Conservation (phyloP, 2,113 vertebrate genomes). For the Nibea albiflora region DNA sequence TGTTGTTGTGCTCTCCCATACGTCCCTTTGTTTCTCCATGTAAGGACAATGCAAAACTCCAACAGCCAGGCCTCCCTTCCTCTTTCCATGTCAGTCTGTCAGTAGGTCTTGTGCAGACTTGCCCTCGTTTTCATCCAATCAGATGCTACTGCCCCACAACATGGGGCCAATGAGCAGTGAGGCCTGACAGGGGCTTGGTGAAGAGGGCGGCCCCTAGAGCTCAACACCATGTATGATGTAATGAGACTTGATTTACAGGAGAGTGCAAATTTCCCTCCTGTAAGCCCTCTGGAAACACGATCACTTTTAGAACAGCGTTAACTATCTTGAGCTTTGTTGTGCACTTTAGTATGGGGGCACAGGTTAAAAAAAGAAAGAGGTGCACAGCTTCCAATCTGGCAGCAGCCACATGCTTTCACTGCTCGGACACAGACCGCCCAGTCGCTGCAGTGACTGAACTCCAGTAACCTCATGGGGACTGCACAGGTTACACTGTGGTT, state of each 20-base stretch:
- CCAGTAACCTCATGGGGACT: conserved; percentile 58
- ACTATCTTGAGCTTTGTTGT: not conserved
- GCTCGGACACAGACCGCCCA: not conserved
- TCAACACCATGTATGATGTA: conserved; percentile 58
- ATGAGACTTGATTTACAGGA: conserved; percentile 54
- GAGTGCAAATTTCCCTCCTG: conserved; percentile 8
- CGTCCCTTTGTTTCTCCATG: conserved; percentile 25
- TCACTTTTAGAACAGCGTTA: not conserved
- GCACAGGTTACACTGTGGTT: conserved; percentile 37
- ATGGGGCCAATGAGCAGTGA: conserved; percentile 68
- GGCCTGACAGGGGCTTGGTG: conserved; percentile 72
- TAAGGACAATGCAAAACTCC: conserved; percentile 16
- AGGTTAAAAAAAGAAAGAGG: too few relatives aligned
- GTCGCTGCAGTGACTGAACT: conserved; percentile 56
- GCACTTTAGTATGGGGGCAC: not conserved
- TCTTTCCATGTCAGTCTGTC: conserved; percentile 71
- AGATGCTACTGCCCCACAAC: not conserved
- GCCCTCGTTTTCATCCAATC: conserved; percentile 82
- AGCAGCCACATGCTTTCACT: not conserved
- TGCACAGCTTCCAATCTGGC: not conserved
- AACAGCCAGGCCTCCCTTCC: conserved; percentile 36
- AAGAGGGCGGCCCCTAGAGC: conserved; percentile 50
- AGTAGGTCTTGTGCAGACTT: conserved; percentile 76
- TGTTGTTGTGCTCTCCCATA: not conserved
- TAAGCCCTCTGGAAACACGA: not conserved